Evolutionary conservation across 2,113 vertebrate species (phyloP).

Genomic region (Scomber scombrus): DNA sequence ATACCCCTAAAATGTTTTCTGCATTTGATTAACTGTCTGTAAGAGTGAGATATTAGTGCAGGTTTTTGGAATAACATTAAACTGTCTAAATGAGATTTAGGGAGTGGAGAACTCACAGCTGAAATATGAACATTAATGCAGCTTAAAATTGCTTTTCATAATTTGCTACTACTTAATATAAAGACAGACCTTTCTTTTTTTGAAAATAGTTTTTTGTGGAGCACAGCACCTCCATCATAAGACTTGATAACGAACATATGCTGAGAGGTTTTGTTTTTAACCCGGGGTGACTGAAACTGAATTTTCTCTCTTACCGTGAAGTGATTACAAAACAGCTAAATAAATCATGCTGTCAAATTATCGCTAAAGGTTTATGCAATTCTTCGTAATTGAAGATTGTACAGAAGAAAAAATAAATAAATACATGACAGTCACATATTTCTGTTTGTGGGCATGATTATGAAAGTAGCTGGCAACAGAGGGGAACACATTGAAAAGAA

Average conservation of each 20-base stretch:
- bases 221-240: neutral
- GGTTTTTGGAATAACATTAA: too few relatives aligned
- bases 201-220: too few relatives aligned
- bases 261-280: neutral
- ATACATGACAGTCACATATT: neutral
- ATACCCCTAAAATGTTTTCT: too few relatives aligned
- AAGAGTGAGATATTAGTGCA: too few relatives aligned
- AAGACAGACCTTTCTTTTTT: neutral
- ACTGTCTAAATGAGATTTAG: too few relatives aligned
- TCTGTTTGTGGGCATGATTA: neutral
- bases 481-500: neutral
- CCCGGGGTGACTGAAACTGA: neutral
- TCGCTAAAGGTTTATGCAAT: neutral
- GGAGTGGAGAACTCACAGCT: too few relatives aligned
- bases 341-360: neutral
- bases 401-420: neutral
- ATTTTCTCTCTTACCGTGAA: slow-evolving; percentile 3
- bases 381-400: neutral
- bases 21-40: too few relatives aligned
- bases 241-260: neutral
- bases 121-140: too few relatives aligned
- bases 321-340: slow-evolving; percentile 3
- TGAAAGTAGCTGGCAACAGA: neutral
- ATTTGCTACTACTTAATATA: neutral
- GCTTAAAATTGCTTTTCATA: neutral